A percentile compares a stretch with the other conserved stretches of the same genome.
phyloP scores from a whole-genome alignment of 2,888 invertebrate species.

The Sinodicranocentrus sp. region DNA sequence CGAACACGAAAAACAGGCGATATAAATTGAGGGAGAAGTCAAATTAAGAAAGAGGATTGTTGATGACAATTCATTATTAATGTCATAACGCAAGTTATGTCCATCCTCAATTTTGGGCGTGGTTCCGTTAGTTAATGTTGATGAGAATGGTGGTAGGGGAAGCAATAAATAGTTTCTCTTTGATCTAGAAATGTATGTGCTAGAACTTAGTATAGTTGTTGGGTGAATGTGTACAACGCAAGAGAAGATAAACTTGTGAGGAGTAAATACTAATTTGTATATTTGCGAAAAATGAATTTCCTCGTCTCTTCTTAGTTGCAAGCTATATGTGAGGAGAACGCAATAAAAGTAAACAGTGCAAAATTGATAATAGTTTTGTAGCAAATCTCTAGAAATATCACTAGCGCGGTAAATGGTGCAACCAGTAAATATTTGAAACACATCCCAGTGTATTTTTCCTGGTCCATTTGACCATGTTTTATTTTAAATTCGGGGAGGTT shows the following conservation, averaged over 20 bases:
- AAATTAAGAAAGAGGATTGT: no score
- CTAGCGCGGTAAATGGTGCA: background rate
- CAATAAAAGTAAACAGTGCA: background rate
- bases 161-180: background rate
- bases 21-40: no score
- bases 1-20: no score
- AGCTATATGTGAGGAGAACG: no score
- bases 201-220: background rate
- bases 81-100: no score
- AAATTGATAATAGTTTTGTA: background rate
- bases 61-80: no score
- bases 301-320: no score
- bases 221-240: constrained; percentile 20
- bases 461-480: no score
- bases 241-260: background rate
- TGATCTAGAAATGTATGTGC: background rate
- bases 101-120: no score
- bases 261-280: background rate
- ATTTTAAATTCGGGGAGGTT: no score
- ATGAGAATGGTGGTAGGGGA: background rate
- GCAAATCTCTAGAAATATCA: background rate
- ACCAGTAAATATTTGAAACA: background rate
- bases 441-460: background rate
- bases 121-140: no score
- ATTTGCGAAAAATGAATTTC: background rate